Evolutionary conservation across 1,140 invertebrate genomes (phyloP), one percentile per base, ranked within the genome.

Genomic region (Mactra quadrangularis): DNA sequence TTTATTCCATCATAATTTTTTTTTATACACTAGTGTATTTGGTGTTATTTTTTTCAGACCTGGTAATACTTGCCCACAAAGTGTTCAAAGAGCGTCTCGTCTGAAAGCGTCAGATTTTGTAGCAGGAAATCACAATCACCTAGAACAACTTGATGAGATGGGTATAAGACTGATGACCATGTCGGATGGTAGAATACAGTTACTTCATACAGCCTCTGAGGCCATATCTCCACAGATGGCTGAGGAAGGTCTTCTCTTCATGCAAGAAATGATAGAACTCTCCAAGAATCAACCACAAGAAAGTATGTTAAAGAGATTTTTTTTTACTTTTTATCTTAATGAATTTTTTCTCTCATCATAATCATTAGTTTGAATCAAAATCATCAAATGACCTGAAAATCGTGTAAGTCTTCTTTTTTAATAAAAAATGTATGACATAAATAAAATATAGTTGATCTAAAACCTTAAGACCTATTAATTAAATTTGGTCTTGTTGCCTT

Each of bases 181-280:
- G 89, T 94, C 95, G 35, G 97, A 99, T 93, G 98, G 98, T 52
- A 93, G 97, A 62, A 95, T 99, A 52, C 97, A 99, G 92, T 94
- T 99, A 27, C 94, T 98, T 19, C 98, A 99, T 90, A 93, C 94
- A 31, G 89, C 93, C 7, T 90, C 93, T 17, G 93, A 93, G 84
- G 98, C 98, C 15, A 95, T 96, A 90, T 96, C 96, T 59, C 93
- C 96, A 17, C 95, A 96, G 85, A 96, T 98, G 90, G 98, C 97
- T 1, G 96, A 98, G 90, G 97, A 99, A 93, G 98, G 98, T 0
- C 91, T 98, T 29, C 94, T 96, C 35, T 99, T 99, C 89, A 99
- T 99, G 97, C 96, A 98, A 89, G 98, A 99, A 94, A 99, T 99
- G 97, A 95, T 98, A 11, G 97, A 98, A 93, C 93, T 98, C 55